Percentiles rank a stretch among this genome's conserved stretches.
Conservation (phyloP, 2,888 invertebrate species). For the Ditula angustiorana region DNA sequence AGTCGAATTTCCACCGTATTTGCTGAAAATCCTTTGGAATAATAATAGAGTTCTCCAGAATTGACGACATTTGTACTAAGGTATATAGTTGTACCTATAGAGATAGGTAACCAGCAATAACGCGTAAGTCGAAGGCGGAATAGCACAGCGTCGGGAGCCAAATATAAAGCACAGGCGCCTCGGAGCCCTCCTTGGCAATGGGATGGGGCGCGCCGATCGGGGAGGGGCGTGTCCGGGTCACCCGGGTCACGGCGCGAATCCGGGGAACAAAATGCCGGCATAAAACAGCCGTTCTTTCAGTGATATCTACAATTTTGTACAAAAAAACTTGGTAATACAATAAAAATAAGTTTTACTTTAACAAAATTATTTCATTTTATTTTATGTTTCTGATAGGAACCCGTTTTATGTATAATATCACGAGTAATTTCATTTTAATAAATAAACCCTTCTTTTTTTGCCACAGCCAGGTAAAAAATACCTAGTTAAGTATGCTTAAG, state of each 20-base stretch:
- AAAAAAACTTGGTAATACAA: background rate
- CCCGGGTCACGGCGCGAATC: constrained; percentile 60
- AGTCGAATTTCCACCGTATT: background rate
- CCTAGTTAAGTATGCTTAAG: too few species aligned
- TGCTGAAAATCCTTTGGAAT: background rate
- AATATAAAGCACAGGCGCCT: constrained; percentile 62
- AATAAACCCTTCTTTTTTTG: too few species aligned
- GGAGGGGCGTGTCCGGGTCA: constrained; percentile 64
- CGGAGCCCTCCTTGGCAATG: constrained; percentile 58
- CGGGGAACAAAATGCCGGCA: constrained; percentile 67
- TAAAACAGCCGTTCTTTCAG: constrained; percentile 43
- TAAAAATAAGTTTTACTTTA: too few species aligned
- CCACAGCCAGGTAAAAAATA: too few species aligned
- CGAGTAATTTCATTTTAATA: too few species aligned
- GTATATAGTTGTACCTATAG: constrained; percentile 2
- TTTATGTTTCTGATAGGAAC: too few species aligned
- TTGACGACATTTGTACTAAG: constrained; percentile 16
- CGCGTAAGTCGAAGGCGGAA: constrained; percentile 42
- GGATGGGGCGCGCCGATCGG: constrained; percentile 67
- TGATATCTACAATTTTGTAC: constrained; percentile 9
- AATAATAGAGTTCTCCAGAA: background rate
- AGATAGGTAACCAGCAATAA: constrained; percentile 4
- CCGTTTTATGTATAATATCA: too few species aligned
- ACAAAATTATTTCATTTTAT: too few species aligned
- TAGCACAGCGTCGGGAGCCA: constrained; percentile 59